Percentiles rank a stretch among this genome's conserved stretches.
Conservation (phyloP, 1,140 invertebrate species). For the Drosophila chauvacae region DNA sequence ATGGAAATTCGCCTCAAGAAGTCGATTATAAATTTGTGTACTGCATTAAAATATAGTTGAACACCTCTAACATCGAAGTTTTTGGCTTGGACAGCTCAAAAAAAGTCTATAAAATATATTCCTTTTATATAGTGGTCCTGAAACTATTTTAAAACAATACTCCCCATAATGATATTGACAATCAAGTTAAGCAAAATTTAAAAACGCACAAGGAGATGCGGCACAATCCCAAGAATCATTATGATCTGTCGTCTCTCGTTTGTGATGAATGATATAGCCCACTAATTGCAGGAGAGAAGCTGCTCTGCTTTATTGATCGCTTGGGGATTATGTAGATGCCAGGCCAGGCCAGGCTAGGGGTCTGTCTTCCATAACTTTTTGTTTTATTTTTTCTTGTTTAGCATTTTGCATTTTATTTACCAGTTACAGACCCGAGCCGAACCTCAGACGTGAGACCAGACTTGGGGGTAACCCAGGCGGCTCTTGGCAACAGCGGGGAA, state of each 20-base stretch:
- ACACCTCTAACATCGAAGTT: not conserved
- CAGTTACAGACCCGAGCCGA: constrained; percentile 24
- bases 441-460: constrained; percentile 19
- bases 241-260: constrained; percentile 25
- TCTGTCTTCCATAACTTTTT: not conserved
- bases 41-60: not conserved
- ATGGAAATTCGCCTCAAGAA: not conserved
- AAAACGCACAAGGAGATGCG: too few relatives aligned
- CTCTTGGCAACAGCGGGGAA: constrained; percentile 59
- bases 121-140: not conserved
- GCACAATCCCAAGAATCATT: constrained; percentile 3
- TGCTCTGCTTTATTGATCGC: constrained; percentile 31
- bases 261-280: constrained; percentile 27
- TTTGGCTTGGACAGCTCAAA: not conserved
- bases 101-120: not conserved
- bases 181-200: not conserved
- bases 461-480: constrained; percentile 31
- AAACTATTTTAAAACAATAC: not conserved
- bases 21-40: not conserved
- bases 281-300: constrained; percentile 24
- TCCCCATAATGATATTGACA: not conserved
- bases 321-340: constrained; percentile 41
- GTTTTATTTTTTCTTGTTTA: constrained; percentile 1
- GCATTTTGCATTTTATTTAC: constrained; percentile 38
- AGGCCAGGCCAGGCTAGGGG: constrained; percentile 4